A percentile compares a stretch with the other conserved stretches of the same genome.
Evolutionary conservation across 2,888 invertebrate species (phyloP).

Genomic region (Chaitophorus viminalis): DNA sequence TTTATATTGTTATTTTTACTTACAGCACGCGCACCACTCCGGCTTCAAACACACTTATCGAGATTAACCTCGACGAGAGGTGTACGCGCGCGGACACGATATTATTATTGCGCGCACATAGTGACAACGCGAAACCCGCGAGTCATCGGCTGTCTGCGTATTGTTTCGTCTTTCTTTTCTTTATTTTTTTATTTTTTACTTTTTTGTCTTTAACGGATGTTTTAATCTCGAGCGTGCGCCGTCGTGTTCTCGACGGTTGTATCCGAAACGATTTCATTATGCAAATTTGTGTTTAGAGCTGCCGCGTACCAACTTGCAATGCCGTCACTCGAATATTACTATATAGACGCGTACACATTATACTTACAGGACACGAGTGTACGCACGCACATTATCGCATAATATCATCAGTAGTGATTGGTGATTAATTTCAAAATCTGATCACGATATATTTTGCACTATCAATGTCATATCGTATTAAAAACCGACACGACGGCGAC

Average conservation of each 20-base stretch:
- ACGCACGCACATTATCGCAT: no score
- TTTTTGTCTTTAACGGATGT: not conserved
- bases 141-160: no score
- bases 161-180: not conserved
- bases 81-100: not conserved
- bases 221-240: conserved; percentile 39
- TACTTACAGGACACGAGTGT: no score
- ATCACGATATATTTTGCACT: no score
- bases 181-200: not conserved
- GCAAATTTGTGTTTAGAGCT: not conserved
- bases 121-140: not conserved
- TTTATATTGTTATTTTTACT: conserved; percentile 41
- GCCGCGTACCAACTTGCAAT: no score
- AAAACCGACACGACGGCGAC: no score
- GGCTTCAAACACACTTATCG: conserved; percentile 39
- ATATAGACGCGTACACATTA: no score
- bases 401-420: no score
- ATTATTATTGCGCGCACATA: no score
- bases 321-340: no score
- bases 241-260: not conserved
- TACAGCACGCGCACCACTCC: not conserved
- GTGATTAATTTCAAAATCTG: no score
- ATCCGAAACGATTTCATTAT: conserved; percentile 4
- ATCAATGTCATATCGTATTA: no score
- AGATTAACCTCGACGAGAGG: conserved; percentile 47